Evolutionary conservation across 2,797 vertebrate species (phyloP), one percentile per base, ranked within the genome.

Genomic region (Pangasius djambal): DNA sequence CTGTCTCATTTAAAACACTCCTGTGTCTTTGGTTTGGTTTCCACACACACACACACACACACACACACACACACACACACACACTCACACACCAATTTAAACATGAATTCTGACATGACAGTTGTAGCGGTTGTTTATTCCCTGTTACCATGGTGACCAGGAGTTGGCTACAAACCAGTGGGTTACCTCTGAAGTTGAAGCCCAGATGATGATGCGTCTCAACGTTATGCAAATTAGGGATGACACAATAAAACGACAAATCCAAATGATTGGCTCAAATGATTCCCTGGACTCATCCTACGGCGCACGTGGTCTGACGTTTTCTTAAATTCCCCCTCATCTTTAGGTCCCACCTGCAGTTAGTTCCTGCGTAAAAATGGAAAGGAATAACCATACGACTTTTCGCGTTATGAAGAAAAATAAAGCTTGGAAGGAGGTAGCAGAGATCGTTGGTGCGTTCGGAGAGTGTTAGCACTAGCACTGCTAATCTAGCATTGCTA

Each of bases 31-130:
- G 34, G 57, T 40, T 40, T 83, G 55, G 57, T 28, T 61, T 44
- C 22, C 9, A 59, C 57, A 82, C 57, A 61, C 57, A 61, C 55
- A 37, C 78, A 37, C 55, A 82, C 55, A 59, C 79, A 82, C 79
- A 82, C 55, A 25, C 78, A 82, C 78, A 81, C 78, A 81, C 78
- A 59, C 79, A 79, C 77, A 55, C 79, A 61, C 57, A 61, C 79
- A 69, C 65, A 61, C 34, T 37, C 31, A 37, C 69, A 22, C 70
- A 40, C 18, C 8, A 74, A 74, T 74, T 74, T 74, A 74, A 44
- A 22, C 18, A 40, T 74, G 4, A 31, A n/a, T n/a, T 52, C 48
- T 52, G 48, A 78, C 28, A 8, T 78, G 75, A 31, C 48, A 78
- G 28, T 78, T 28, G 22, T 74, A 7, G 8, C 72, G 13, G 44